Evolutionary conservation across 2,888 invertebrate species (phyloP).

Genomic region (Stegana nigrithorax): DNA sequence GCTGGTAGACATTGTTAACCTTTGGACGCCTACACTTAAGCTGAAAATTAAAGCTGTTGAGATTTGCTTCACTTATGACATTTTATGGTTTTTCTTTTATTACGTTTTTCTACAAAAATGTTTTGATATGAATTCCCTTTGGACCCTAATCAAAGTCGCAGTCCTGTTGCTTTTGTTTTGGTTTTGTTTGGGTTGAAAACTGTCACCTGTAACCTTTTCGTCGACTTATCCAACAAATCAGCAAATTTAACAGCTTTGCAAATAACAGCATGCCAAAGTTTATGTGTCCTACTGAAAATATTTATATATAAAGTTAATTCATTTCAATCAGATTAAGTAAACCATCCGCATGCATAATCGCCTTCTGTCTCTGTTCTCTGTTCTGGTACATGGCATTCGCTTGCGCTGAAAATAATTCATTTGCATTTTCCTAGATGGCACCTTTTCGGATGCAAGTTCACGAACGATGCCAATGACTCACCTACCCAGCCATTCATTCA

Average conservation of each 20-base stretch:
- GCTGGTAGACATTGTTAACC: not conserved
- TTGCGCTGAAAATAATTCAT: slow-evolving; percentile 44
- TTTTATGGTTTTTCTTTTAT: not conserved
- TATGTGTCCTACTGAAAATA: not conserved
- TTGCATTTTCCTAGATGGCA: slow-evolving; percentile 33
- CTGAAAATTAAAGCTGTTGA: slow-evolving; percentile 7
- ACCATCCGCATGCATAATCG: not conserved
- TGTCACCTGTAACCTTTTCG: too few relatives aligned
- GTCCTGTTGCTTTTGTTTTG: not conserved
- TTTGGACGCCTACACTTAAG: not conserved
- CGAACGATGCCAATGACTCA: too few relatives aligned
- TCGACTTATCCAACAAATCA: slow-evolving; percentile 13
- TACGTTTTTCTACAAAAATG: not conserved
- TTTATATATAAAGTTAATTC: slow-evolving; percentile 47
- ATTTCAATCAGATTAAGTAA: slow-evolving; percentile 51
- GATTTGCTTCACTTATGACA: not conserved
- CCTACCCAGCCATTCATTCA: not conserved
- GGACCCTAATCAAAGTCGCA: not conserved
- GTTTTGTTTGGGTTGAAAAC: too few relatives aligned
- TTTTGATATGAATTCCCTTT: too few relatives aligned
- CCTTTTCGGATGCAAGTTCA: slow-evolving; percentile 4
- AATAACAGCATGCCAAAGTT: too few relatives aligned
- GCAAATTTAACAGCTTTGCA: not conserved
- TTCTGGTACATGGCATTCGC: too few relatives aligned
- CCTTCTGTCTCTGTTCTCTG: not conserved